Base-by-base conservation (phyloP, 35 echinoderm and acorn worm genomes). In the Heliocidaris erythrogramma region DNA sequence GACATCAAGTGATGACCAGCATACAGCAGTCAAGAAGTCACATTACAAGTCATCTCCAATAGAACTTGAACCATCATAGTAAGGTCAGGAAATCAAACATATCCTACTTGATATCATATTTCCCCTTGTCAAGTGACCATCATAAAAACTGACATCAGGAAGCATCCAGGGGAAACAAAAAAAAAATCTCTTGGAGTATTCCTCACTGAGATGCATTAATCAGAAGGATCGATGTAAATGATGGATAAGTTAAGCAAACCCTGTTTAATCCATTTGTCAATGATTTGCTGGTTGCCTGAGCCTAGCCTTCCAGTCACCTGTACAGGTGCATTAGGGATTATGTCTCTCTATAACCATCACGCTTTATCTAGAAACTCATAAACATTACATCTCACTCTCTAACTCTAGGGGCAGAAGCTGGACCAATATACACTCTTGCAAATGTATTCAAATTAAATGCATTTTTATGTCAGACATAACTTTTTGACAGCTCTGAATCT, bases 261-360 rank as follows among this genome's bases (percentile, higher is more conserved):
- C 65, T 24, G 65, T 78, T 78, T 78, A 78, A 78, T 78, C 65
- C 65, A 78, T 78, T 78, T 78, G 65, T 78, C 65, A 78, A 78
- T 78, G 65, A 56, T 56, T 56, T 56, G 1, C 52, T 56, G 52
- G 52, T 56, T 56, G n/a, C 14, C 11, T 56, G 5, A 78, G 65
- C 65, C 21, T 78, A 78, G 65, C 65, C 7, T 78, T 78, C 8
- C 4, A 78, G 65, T 78, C 65, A 78, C 65, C 65, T 78, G 65
- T 78, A 7, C 65, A 78, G 65, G 65, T 78, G 65, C 21, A 7
- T 4, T 78, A 24, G 65, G 65, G 14, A 21, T 78, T 78, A 21
- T n/a, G 21, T 78, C 65, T 78, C 65, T 78, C 65, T 78, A 18
- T 7, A 71, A n/a, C 65, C 61, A 71, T 71, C 24, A 2, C 24